These are phyloP conservation scores for Leptinotarsa undecemlineata DNA, from an alignment of 1,140 invertebrate genomes.

Conservation along the genomic window DNA sequence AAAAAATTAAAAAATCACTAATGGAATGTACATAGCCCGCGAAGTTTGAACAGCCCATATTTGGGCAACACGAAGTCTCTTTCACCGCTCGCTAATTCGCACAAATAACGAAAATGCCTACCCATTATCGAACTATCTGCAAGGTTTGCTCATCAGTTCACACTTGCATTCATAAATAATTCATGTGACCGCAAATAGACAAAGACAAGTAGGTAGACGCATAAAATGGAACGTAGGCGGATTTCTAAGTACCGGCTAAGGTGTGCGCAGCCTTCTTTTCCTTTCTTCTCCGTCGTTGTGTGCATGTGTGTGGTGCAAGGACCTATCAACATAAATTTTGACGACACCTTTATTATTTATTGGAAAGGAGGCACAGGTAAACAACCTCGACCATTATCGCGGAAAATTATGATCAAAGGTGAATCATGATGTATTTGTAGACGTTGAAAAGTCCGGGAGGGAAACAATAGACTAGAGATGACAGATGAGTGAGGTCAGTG, in stretches of 20 bases:
- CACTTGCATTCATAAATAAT: conserved; percentile 8
- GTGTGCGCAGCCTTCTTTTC: not conserved
- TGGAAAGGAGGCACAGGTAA: not conserved
- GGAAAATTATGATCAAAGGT: not conserved
- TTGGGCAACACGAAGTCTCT: too few relatives aligned
- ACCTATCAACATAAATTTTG: conserved; percentile 6
- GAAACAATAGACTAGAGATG: not conserved
- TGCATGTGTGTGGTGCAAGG: not conserved
- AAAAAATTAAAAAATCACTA: too few relatives aligned
- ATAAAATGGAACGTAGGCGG: not conserved
- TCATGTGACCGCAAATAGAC: conserved; percentile 5
- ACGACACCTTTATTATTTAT: conserved; percentile 8
- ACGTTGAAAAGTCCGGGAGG: not conserved
- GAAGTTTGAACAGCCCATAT: too few relatives aligned
- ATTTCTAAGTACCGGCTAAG: conserved; percentile 5
- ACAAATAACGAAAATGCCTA: not conserved
- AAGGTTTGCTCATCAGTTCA: not conserved
- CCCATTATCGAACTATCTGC: not conserved
- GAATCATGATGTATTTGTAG: not conserved
- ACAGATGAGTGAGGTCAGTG: not conserved
- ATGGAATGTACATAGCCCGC: too few relatives aligned
- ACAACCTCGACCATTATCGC: not conserved
- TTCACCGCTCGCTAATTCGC: not conserved
- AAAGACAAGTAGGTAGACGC: conserved; percentile 4
- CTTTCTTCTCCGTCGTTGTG: not conserved